A percentile compares a stretch with the other conserved stretches of the same genome.
Evolutionary conservation across 2,888 invertebrate genomes (phyloP).

Genomic region (Sarcophaga variegata): DNA sequence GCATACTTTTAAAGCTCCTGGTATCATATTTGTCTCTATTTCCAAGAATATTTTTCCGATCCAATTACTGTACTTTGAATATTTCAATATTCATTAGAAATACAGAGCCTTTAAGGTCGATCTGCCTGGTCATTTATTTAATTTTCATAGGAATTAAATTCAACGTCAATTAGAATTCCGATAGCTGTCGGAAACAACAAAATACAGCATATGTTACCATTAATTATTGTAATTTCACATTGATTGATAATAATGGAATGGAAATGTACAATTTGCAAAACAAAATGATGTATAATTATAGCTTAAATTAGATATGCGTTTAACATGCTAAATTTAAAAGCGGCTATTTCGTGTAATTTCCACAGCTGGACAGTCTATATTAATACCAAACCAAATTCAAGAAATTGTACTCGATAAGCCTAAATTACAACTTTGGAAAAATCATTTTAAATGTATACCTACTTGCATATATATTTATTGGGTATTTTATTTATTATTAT

Average conservation of each 20-base stretch:
- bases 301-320: constrained; percentile 17
- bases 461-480: too few relatives aligned
- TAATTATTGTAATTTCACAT: constrained; percentile 33
- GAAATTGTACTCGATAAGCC: too few relatives aligned
- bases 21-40: too few relatives aligned
- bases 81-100: too few relatives aligned
- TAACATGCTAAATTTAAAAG: constrained; percentile 25
- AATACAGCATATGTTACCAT: not conserved
- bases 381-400: not conserved
- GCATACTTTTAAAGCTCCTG: too few relatives aligned
- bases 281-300: constrained; percentile 52
- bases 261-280: constrained; percentile 38
- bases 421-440: not conserved
- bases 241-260: constrained; percentile 21
- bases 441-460: too few relatives aligned
- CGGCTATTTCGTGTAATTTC: not conserved
- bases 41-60: too few relatives aligned
- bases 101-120: too few relatives aligned
- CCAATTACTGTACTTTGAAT: too few relatives aligned
- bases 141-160: not conserved
- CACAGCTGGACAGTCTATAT: not conserved
- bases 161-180: not conserved
- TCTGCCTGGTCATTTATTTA: too few relatives aligned
- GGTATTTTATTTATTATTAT: too few relatives aligned
- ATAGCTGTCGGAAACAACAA: not conserved